Evolutionary conservation across 2,797 vertebrate species (phyloP).

Genomic region (Orientallactaga sibirica): DNA sequence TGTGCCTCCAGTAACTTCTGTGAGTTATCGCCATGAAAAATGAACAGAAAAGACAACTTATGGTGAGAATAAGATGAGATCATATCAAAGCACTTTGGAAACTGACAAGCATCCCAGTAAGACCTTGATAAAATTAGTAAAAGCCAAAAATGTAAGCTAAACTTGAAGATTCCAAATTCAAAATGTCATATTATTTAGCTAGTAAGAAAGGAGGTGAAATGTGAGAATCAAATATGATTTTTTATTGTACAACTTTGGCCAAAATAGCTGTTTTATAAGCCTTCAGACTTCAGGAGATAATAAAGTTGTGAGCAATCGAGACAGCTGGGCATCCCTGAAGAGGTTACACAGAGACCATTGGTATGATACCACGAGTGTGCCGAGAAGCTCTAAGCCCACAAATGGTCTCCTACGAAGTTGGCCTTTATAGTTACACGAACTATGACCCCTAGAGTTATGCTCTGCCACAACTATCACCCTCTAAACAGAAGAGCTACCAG

Average conservation of each 20-base stretch:
- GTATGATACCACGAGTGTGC: neutral
- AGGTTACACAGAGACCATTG: neutral
- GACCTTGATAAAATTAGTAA: slow-evolving; percentile 80
- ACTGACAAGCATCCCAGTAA: slow-evolving; percentile 70
- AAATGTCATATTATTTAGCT: slow-evolving; percentile 81
- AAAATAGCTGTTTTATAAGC: slow-evolving; percentile 75
- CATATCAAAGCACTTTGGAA: slow-evolving; percentile 74
- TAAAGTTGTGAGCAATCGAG: slow-evolving; percentile 60
- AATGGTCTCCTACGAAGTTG: neutral
- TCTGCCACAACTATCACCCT: neutral
- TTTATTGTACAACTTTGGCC: slow-evolving; percentile 66
- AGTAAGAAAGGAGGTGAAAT: slow-evolving; percentile 57
- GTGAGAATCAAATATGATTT: slow-evolving; percentile 72
- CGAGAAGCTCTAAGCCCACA: neutral
- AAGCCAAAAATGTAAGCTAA: slow-evolving; percentile 78
- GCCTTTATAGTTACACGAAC: neutral
- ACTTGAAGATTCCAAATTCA: slow-evolving; percentile 72
- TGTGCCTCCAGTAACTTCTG: slow-evolving; percentile 77
- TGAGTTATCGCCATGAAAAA: slow-evolving; percentile 79
- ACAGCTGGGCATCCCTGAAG: slow-evolving; percentile 41
- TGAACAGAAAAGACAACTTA: slow-evolving; percentile 76
- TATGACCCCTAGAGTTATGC: rapidly evolving
- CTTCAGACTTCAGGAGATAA: slow-evolving; percentile 63
- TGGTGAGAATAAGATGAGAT: slow-evolving; percentile 79
- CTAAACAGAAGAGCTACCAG: neutral